These are phyloP conservation scores for Enteromius paludinosus DNA, from an alignment of 2,797 vertebrate genomes.

Conservation along the genomic window DNA sequence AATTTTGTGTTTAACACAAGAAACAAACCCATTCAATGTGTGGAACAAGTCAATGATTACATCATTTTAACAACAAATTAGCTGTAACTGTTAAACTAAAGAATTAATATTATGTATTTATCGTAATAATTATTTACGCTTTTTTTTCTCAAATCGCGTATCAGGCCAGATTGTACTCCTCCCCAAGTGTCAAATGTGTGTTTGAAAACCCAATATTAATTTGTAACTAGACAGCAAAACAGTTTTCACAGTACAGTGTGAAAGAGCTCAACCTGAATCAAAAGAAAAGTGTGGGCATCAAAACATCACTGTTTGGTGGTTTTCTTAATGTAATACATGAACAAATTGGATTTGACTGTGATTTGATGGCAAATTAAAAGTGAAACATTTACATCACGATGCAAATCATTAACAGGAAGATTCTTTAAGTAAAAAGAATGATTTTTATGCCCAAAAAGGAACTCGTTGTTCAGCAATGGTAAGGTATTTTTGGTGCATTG, in stretches of 20 bases:
- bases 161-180: neutral
- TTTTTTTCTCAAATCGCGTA: neutral
- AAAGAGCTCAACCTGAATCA: constrained; percentile 1
- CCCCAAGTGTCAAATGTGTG: neutral
- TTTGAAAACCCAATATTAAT: neutral
- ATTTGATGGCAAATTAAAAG: constrained; percentile 1
- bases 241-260: neutral
- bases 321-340: neutral
- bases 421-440: neutral
- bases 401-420: neutral
- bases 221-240: neutral
- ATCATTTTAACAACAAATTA: neutral
- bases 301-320: neutral
- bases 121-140: neutral
- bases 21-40: neutral
- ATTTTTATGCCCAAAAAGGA: neutral
- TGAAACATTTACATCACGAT: neutral
- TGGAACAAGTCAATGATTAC: too few species aligned
- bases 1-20: neutral
- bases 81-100: neutral
- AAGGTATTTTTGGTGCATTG: constrained; percentile 13
- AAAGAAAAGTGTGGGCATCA: neutral
- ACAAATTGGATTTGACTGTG: constrained; percentile 2
- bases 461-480: neutral
- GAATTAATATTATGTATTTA: neutral